phyloP scores from a whole-genome alignment of 2,888 invertebrate species.

The Lottia scabra region DNA sequence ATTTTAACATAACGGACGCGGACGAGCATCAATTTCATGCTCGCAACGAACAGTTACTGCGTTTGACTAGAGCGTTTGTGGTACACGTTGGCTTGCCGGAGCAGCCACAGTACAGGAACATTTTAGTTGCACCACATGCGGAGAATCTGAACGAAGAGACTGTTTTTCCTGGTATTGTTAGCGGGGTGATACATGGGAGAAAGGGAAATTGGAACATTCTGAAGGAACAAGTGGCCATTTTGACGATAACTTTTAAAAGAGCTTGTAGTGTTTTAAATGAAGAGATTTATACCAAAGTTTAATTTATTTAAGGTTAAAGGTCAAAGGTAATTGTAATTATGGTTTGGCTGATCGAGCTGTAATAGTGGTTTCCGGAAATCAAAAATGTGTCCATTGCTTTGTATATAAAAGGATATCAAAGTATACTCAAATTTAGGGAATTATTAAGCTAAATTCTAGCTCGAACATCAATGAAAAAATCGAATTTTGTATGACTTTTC shows the following conservation, averaged over 20 bases:
- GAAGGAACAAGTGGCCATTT: constrained; percentile 17
- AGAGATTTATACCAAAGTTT: not conserved
- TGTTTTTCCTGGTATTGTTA: constrained; percentile 53
- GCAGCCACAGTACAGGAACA: constrained; percentile 53
- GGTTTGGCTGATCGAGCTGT: no score
- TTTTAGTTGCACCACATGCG: constrained; percentile 54
- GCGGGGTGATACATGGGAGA: constrained; percentile 28
- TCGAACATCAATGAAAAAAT: no score
- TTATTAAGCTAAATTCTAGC: no score
- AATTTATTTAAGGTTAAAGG: not conserved
- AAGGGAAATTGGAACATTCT: constrained; percentile 30
- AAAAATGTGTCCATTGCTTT: no score
- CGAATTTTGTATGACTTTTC: no score
- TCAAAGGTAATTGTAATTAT: no score
- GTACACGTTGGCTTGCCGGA: constrained; percentile 47
- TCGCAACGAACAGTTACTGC: constrained; percentile 57
- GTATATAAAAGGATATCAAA: no score
- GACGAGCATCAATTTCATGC: constrained; percentile 56
- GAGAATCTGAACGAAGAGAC: constrained; percentile 51
- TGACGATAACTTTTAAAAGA: not conserved
- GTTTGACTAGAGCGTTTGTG: constrained; percentile 58
- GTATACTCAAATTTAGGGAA: no score
- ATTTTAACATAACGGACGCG: constrained; percentile 22
- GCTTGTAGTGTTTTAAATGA: not conserved
- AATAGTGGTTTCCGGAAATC: no score